Percentiles rank a stretch among this genome's conserved stretches.
Conservation (phyloP, 1,140 invertebrate genomes). For the Parapsyche elsis region DNA sequence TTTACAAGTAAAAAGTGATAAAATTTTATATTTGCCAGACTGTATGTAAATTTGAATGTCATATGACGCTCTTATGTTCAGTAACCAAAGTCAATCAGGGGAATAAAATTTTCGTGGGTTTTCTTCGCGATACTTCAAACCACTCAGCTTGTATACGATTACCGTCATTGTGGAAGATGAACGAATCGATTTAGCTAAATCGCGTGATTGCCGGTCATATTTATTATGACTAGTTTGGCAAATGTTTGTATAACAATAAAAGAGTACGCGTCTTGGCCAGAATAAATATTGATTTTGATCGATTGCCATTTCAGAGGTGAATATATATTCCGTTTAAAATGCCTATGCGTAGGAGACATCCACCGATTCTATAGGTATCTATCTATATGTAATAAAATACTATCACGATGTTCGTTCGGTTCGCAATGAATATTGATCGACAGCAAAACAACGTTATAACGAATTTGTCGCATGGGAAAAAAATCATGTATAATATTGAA, state of each 20-base stretch:
- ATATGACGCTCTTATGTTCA: too few species aligned
- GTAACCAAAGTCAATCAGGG: too few species aligned
- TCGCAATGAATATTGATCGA: not conserved
- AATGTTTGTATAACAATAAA: not conserved
- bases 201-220: not conserved
- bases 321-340: not conserved
- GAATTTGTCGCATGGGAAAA: too few species aligned
- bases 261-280: not conserved
- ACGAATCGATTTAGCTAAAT: not conserved
- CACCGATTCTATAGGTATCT: not conserved
- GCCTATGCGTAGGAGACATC: not conserved
- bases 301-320: not conserved
- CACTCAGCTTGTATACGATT: too few species aligned
- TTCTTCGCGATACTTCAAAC: too few species aligned
- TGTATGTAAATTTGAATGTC: too few species aligned
- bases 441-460: too few species aligned
- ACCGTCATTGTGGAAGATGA: not conserved
- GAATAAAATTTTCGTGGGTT: too few species aligned
- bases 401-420: not conserved
- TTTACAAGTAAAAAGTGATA: too few species aligned
- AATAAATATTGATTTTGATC: conserved; percentile 26
- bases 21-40: too few species aligned
- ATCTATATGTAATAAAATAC: not conserved
- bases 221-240: conserved; percentile 10
- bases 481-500: too few species aligned